phyloP scores from a whole-genome alignment of 2,113 vertebrate genomes.

The Pithys albifrons region DNA sequence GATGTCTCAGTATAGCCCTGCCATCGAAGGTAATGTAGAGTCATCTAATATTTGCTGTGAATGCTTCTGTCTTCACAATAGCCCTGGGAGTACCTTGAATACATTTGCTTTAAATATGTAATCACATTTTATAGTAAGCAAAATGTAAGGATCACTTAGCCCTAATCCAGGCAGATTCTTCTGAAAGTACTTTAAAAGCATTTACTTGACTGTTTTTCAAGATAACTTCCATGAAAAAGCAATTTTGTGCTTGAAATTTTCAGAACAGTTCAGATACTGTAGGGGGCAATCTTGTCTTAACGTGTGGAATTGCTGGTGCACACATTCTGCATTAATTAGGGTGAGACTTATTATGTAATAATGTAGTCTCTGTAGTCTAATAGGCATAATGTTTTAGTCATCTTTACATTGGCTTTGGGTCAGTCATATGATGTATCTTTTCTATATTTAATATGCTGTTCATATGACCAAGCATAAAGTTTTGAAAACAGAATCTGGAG shows the following conservation, averaged over 20 bases:
- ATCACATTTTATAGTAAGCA: not conserved
- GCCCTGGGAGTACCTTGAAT: not conserved
- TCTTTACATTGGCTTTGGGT: not conserved
- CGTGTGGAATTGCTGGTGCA: not conserved
- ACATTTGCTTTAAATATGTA: not conserved
- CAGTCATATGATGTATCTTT: not conserved
- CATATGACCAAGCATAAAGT: not conserved
- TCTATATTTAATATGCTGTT: not conserved
- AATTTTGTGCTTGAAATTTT: not conserved
- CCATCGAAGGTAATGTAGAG: slow-evolving; percentile 89
- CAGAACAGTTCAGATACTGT: not conserved
- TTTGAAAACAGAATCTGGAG: not conserved
- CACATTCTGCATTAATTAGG: not conserved
- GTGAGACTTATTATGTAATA: not conserved
- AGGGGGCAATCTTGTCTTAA: not conserved
- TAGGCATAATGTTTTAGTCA: not conserved
- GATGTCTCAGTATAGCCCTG: slow-evolving; percentile 98
- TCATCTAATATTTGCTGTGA: not conserved
- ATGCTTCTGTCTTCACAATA: not conserved
- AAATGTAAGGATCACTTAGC: not conserved
- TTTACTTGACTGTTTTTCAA: not conserved
- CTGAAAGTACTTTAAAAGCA: not conserved
- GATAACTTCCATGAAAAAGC: not conserved
- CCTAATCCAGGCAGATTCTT: not conserved
- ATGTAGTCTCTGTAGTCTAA: not conserved